Conservation (phyloP, 2,888 invertebrate species). For the Chrysolina haemoptera region DNA sequence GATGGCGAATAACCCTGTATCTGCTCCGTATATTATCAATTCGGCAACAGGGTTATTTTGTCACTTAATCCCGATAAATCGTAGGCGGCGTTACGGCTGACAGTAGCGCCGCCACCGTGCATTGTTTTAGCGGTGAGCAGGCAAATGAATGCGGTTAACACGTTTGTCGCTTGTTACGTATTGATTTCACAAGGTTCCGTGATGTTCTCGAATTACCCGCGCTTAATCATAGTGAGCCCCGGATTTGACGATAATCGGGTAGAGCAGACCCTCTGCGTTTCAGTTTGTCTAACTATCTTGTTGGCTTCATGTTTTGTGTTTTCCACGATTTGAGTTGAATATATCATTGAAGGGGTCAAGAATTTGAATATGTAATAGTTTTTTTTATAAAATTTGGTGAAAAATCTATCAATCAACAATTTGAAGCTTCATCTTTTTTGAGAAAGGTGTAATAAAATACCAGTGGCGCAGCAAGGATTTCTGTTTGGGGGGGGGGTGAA, state of each 20-base stretch:
- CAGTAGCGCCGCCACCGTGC: slow-evolving; percentile 66
- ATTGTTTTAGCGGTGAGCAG: slow-evolving; percentile 70
- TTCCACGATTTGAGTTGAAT: not conserved
- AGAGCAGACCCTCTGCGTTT: slow-evolving; percentile 1
- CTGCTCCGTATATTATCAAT: not conserved
- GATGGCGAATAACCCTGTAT: not conserved
- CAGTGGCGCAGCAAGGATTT: too few relatives aligned
- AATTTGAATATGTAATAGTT: too few relatives aligned
- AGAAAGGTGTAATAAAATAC: too few relatives aligned
- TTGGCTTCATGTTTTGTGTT: not conserved
- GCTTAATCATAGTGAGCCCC: slow-evolving; percentile 67
- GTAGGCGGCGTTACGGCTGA: slow-evolving; percentile 59
- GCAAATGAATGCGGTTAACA: slow-evolving; percentile 71
- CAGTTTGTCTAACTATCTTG: not conserved
- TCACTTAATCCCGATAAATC: slow-evolving; percentile 48
- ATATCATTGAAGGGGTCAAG: too few relatives aligned
- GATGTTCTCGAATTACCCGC: slow-evolving; percentile 67
- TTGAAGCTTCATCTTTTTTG: too few relatives aligned
- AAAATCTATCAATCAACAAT: too few relatives aligned
- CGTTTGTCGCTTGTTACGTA: slow-evolving; percentile 69
- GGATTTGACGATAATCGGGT: slow-evolving; percentile 59
- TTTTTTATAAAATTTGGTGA: too few relatives aligned
- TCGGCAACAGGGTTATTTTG: slow-evolving; percentile 30
- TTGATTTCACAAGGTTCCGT: slow-evolving; percentile 68
- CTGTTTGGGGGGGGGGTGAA: too few relatives aligned